A percentile compares a stretch with the other conserved stretches of the same genome.
Evolutionary conservation across 2,113 vertebrate genomes (phyloP).

Genomic region (Gopherus evgoodei): DNA sequence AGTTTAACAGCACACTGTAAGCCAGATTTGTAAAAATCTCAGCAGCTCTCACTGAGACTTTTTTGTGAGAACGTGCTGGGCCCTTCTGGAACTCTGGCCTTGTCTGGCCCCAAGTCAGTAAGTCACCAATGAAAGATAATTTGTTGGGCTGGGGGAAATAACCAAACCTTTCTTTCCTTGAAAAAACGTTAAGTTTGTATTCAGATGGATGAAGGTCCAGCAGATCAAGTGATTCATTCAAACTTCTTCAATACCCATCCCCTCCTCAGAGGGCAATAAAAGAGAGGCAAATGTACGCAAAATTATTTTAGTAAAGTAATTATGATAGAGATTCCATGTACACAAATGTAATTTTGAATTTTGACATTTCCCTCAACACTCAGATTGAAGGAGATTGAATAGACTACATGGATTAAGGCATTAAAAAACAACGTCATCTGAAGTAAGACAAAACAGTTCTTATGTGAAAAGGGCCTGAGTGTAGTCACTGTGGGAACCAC

Average conservation of each 20-base stretch:
- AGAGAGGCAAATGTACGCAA: neutral
- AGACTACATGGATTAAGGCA: neutral
- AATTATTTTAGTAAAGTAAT: accelerated
- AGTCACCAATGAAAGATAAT: neutral
- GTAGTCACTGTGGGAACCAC: neutral
- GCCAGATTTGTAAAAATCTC: neutral
- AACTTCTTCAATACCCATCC: neutral
- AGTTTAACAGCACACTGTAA: neutral
- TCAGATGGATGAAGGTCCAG: neutral
- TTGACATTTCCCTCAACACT: neutral
- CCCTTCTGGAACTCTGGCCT: neutral
- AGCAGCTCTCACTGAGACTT: neutral
- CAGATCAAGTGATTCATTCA: neutral
- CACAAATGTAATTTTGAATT: neutral
- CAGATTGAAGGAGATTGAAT: neutral
- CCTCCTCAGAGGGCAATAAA: neutral
- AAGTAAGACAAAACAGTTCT: neutral
- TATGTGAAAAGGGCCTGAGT: neutral
- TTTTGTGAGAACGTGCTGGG: neutral
- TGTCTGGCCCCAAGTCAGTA: neutral
- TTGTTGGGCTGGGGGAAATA: neutral
- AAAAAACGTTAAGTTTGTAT: neutral
- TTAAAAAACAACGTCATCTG: neutral
- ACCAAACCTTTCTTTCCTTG: neutral
- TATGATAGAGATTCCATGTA: neutral